These are phyloP conservation scores for Mus musculus DNA, from an alignment of 2,113 vertebrate genomes.

Conservation along the genomic window GRCm39 chr8:10267001-10267500, in stretches of 20 bases:
- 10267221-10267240: not conserved
- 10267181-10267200: too few species aligned
- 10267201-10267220: not conserved
- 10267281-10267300: accelerated
- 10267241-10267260: not conserved
- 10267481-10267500: not conserved
- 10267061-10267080: too few species aligned
- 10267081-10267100: too few species aligned
- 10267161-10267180: too few species aligned
- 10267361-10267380: not conserved
- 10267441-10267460: accelerated
- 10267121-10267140: too few species aligned
- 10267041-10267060: too few species aligned
- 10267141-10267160: too few species aligned
- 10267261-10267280: not conserved
- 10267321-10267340: not conserved
- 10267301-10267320: not conserved
- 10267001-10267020: too few species aligned
- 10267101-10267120: too few species aligned
- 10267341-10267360: not conserved
- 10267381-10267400: accelerated
- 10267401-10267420: not conserved
- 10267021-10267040: too few species aligned
- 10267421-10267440: not conserved
- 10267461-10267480: not conserved